These are phyloP conservation scores for Sylvia atricapilla DNA, from an alignment of 2,113 vertebrate genomes.

Conservation along the genomic window DNA sequence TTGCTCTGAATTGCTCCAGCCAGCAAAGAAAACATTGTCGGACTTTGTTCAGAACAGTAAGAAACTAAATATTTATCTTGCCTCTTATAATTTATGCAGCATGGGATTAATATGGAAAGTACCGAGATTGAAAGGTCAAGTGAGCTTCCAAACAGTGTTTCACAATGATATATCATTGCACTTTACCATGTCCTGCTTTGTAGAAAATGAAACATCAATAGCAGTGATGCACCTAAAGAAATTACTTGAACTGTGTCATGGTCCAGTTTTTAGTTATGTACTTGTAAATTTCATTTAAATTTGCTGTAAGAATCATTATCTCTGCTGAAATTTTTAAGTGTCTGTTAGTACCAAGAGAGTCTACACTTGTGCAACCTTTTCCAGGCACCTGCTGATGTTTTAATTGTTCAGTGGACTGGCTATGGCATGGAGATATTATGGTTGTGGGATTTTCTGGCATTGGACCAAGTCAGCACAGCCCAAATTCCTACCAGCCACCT, in stretches of 20 bases:
- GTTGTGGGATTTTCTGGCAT: background rate
- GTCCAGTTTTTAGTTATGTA: background rate
- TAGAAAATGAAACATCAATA: background rate
- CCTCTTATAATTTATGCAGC: conserved; percentile 51
- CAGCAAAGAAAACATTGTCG: conserved; percentile 44
- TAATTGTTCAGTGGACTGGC: background rate
- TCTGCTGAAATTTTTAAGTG: background rate
- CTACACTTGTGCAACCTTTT: background rate
- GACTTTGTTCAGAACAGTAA: conserved; percentile 50
- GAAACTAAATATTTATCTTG: conserved; percentile 67
- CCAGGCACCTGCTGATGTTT: background rate
- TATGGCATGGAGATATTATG: background rate
- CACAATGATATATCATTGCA: conserved; percentile 21
- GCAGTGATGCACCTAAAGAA: background rate
- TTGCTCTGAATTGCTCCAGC: conserved; percentile 31
- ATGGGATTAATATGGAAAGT: conserved; percentile 59
- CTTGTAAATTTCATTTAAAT: conserved; percentile 3
- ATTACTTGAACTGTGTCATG: background rate
- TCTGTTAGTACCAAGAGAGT: background rate
- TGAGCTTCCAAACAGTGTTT: conserved; percentile 40
- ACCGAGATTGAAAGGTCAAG: conserved; percentile 48
- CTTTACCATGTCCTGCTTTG: background rate
- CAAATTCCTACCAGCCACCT: fast-evolving
- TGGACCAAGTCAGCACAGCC: background rate
- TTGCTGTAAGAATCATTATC: background rate